Base-by-base conservation (phyloP, 2,797 vertebrate species). In the Podarcis lilfordi region DNA sequence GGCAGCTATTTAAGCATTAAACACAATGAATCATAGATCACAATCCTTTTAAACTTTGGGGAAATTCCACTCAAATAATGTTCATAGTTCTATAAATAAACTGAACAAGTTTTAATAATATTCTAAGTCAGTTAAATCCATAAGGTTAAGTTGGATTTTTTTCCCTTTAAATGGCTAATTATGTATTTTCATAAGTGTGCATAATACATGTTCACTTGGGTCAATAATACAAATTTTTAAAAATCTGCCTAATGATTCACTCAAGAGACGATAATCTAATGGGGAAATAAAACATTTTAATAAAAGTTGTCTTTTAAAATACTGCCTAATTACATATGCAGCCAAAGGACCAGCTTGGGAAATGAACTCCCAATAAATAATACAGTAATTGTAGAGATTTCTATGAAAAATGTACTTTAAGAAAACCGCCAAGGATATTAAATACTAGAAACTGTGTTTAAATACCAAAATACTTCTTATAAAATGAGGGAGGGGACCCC, bases 401-500 rank as follows among this genome's bases (percentile, higher is more conserved):
- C 90, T 88, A 91, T 95, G 82, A 94, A 94, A 93, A 23, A 95
- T 94, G 94, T 93, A 95, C 83, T 95, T 86, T 85, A 90, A 55
- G 85, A 86, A 94, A 94, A 90, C 72, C 91, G 91, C 92, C 61
- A 93, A 93, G 91, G 91, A 94, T 94, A 95, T 93, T 25, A 94
- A 94, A 94, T 89, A 86, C 80, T 90, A 91, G 80, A 93, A 93
- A 88, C 84, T 90, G 89, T 90, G 84, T 89, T 92, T 94, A 94
- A 95, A 84, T 93, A 87, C 86, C 88, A 90, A 91, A 86, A 94
- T 91, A 66, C 37, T 83, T 85, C 61, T 91, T 80, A 75, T 45
- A 89, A 43, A 90, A 50, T 43, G 0, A 0, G 25, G 21, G 64
- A 64, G 3, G 9, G 2, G 23, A 74, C 43, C 1, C 10, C 61